These are phyloP conservation scores for Cephalotes varians DNA, from an alignment of 2,888 invertebrate genomes.

Conservation along the genomic window DNA sequence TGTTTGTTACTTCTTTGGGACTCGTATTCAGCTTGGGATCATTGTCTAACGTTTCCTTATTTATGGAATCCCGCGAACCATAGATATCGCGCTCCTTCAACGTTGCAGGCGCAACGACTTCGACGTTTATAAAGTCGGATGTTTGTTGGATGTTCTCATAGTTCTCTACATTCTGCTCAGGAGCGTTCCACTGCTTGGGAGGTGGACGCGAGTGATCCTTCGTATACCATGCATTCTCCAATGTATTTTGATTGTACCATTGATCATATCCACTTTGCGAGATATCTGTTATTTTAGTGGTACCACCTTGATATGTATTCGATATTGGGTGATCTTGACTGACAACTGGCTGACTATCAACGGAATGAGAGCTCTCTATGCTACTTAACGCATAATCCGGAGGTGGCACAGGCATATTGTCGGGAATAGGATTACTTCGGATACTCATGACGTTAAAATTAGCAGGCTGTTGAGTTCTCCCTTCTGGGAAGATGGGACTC, in stretches of 20 bases:
- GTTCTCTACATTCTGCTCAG: slow-evolving; percentile 81
- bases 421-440: slow-evolving; percentile 53
- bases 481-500: slow-evolving; percentile 8
- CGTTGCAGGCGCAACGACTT: slow-evolving; percentile 79
- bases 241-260: slow-evolving; percentile 82
- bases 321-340: slow-evolving; percentile 61
- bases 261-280: slow-evolving; percentile 80
- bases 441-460: slow-evolving; percentile 31
- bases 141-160: slow-evolving; percentile 83
- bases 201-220: slow-evolving; percentile 72
- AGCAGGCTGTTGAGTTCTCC: slow-evolving; percentile 53
- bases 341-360: slow-evolving; percentile 60
- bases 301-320: slow-evolving; percentile 60
- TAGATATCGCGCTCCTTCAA: slow-evolving; percentile 80
- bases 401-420: slow-evolving; percentile 60
- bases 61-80: slow-evolving; percentile 83
- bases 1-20: slow-evolving; percentile 68
- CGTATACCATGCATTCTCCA: slow-evolving; percentile 75
- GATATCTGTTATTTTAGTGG: slow-evolving; percentile 56
- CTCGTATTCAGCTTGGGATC: slow-evolving; percentile 77
- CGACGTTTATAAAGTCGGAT: slow-evolving; percentile 81
- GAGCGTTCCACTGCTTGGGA: slow-evolving; percentile 71
- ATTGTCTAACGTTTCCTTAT: slow-evolving; percentile 83
- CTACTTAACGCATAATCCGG: slow-evolving; percentile 54
- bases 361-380: slow-evolving; percentile 61